Evolutionary conservation across 2,797 vertebrate species (phyloP).

Genomic region (Propithecus deckenii): DNA sequence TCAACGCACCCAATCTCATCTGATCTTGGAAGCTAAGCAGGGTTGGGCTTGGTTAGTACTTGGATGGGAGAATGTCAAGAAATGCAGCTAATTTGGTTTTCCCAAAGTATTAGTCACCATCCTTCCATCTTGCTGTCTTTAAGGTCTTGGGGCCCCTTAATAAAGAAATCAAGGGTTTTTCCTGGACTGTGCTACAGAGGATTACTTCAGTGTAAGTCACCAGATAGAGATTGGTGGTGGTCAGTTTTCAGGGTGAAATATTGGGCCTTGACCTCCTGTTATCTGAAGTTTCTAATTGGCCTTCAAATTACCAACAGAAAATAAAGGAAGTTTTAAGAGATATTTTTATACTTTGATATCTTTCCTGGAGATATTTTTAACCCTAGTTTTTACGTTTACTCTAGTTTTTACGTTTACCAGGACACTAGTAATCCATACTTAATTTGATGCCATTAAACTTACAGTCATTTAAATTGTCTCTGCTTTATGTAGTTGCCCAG

Average conservation of each 20-base stretch:
- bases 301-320: background rate
- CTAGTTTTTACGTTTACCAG: conserved; percentile 1
- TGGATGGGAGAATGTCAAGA: background rate
- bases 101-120: background rate
- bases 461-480: background rate
- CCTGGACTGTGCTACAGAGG: background rate
- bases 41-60: no score
- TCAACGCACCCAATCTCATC: no score
- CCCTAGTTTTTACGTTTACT: background rate
- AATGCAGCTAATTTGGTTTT: background rate
- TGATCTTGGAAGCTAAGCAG: no score
- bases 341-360: background rate
- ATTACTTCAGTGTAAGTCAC: background rate
- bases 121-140: background rate
- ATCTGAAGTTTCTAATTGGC: background rate
- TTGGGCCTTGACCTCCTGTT: background rate
- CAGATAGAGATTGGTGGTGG: accelerated
- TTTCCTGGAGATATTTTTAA: background rate
- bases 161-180: background rate
- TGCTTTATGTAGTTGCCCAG: background rate
- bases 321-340: background rate
- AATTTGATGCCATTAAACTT: background rate
- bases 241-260: background rate
- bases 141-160: background rate
- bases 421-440: background rate